These are phyloP conservation scores for Monochamus saltuarius DNA, from an alignment of 1,140 invertebrate species.

Conservation along the genomic window DNA sequence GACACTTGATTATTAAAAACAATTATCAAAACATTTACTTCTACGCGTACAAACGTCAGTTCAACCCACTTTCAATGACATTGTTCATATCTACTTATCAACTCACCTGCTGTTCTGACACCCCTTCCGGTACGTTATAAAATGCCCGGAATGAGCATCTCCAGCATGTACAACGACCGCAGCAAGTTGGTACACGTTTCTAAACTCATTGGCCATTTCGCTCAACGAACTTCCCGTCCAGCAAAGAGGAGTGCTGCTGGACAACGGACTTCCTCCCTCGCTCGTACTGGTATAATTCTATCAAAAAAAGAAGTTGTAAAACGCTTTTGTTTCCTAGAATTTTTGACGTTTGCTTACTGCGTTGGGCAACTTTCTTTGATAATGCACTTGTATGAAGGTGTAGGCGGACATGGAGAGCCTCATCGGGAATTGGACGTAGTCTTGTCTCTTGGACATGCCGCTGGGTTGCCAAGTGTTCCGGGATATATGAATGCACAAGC, in stretches of 20 bases:
- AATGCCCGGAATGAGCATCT: conserved; percentile 84
- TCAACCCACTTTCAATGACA: too few species aligned
- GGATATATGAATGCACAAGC: conserved; percentile 84
- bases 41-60: too few species aligned
- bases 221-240: conserved; percentile 42
- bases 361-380: conserved; percentile 42
- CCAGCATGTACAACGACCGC: conserved; percentile 90
- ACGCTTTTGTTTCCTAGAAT: too few species aligned
- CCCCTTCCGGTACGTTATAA: conserved; percentile 85
- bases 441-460: conserved; percentile 79
- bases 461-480: conserved; percentile 79
- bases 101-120: conserved; percentile 52
- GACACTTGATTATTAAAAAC: too few species aligned
- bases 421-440: conserved; percentile 85
- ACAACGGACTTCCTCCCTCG: conserved; percentile 48
- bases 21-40: too few species aligned
- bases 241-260: conserved; percentile 46
- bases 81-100: too few species aligned
- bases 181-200: conserved; percentile 69
- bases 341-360: conserved; percentile 41
- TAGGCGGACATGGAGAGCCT: conserved; percentile 78
- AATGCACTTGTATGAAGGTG: conserved; percentile 62
- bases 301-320: conserved; percentile 16
- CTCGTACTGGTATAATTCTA: conserved; percentile 49
- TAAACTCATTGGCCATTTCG: conserved; percentile 46